These are phyloP conservation scores for Odontophorus gujanensis DNA, from an alignment of 2,113 vertebrate species.

Conservation along the genomic window DNA sequence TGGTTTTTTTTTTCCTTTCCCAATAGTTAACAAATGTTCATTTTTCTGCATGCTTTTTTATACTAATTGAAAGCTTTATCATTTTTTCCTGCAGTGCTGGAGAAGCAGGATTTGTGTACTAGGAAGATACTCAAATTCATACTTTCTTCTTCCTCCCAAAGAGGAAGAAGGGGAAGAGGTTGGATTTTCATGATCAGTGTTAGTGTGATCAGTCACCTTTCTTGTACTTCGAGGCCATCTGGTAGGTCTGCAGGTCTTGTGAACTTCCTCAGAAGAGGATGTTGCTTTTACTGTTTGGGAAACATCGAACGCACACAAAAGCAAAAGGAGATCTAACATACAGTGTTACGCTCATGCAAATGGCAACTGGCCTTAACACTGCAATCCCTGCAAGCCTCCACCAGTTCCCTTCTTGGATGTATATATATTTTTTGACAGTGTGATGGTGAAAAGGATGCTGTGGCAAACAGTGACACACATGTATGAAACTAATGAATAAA, in stretches of 20 bases:
- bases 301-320: neutral
- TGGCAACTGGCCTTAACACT: neutral
- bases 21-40: neutral
- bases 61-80: neutral
- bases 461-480: constrained; percentile 17
- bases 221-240: neutral
- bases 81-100: neutral
- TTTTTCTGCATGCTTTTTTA: neutral
- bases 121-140: neutral
- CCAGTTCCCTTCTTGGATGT: neutral
- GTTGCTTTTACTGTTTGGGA: neutral
- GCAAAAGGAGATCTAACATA: neutral
- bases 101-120: neutral
- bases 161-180: neutral
- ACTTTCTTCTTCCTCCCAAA: neutral
- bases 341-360: neutral
- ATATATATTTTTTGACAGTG: neutral
- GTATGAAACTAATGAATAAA: constrained; percentile 65
- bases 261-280: neutral
- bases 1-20: too few species aligned
- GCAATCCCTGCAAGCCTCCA: neutral
- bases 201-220: neutral
- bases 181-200: neutral
- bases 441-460: constrained; percentile 42
- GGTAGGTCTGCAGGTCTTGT: neutral